A percentile compares a stretch with the other conserved stretches of the same genome.
These are phyloP conservation scores for Etheostoma perlongum DNA, from an alignment of 2,797 vertebrate species.

Conservation along the genomic window DNA sequence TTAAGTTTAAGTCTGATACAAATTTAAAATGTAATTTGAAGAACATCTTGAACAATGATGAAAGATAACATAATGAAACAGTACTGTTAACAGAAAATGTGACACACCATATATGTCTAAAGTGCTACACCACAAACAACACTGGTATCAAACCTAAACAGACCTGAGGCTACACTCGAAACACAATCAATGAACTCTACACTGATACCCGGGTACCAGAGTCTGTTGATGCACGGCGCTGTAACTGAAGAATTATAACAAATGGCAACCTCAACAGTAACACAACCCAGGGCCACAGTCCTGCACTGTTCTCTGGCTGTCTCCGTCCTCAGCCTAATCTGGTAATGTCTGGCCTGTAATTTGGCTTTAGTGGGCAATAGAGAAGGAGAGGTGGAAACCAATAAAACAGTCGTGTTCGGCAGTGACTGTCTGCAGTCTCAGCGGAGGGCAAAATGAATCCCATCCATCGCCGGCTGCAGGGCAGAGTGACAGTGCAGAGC, in stretches of 20 bases:
- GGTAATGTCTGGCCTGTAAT: conserved; percentile 59
- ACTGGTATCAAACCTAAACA: conserved; percentile 17
- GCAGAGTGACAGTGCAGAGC: conserved; percentile 60
- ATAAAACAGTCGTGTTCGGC: conserved; percentile 61
- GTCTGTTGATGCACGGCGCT: conserved; percentile 26
- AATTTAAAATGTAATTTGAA: background rate
- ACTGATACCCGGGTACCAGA: conserved; percentile 43
- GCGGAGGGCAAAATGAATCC: conserved; percentile 70
- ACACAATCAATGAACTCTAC: conserved; percentile 51
- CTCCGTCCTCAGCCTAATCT: conserved; percentile 41
- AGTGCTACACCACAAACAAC: background rate
- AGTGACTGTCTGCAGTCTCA: conserved; percentile 60
- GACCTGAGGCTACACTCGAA: conserved; percentile 45
- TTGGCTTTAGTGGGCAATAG: conserved; percentile 65
- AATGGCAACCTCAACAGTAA: conserved; percentile 18
- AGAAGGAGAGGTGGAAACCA: conserved; percentile 67
- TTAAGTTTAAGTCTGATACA: background rate
- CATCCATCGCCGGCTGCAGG: conserved; percentile 68
- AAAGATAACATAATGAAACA: background rate
- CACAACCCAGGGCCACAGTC: conserved; percentile 18
- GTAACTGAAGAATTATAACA: conserved; percentile 39
- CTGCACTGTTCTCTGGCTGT: conserved; percentile 18
- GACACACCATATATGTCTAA: background rate
- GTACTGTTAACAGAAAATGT: background rate
- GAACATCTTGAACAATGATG: background rate